A percentile compares a stretch with the other conserved stretches of the same genome.
Evolutionary conservation across 2,888 invertebrate genomes (phyloP).

Genomic region (Argynnis bischoffii): DNA sequence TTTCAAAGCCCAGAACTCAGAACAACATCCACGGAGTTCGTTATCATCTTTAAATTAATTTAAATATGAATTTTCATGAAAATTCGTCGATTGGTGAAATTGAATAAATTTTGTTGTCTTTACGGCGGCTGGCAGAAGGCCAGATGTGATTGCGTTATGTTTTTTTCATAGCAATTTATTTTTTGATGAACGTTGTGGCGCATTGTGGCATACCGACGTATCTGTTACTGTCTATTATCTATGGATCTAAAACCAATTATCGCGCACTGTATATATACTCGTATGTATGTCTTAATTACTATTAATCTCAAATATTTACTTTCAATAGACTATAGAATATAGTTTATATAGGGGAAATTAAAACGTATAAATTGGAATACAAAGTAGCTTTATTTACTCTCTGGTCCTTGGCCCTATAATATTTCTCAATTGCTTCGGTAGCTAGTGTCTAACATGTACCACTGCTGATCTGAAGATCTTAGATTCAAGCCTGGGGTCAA

Average conservation of each 20-base stretch:
- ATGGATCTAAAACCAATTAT: background rate
- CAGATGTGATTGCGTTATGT: constrained; percentile 51
- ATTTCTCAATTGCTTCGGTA: too few relatives aligned
- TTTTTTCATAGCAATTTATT: constrained; percentile 21
- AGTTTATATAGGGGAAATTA: too few relatives aligned
- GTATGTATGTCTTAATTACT: too few relatives aligned
- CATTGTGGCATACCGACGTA: background rate
- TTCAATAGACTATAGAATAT: too few relatives aligned
- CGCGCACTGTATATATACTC: background rate
- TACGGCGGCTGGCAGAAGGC: constrained; percentile 63
- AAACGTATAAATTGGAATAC: too few relatives aligned
- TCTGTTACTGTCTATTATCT: background rate
- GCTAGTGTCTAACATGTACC: too few relatives aligned
- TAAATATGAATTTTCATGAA: constrained; percentile 50
- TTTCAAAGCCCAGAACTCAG: constrained; percentile 53
- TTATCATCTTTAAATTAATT: constrained; percentile 67
- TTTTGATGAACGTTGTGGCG: background rate
- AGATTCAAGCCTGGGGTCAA: too few relatives aligned
- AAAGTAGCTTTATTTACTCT: too few relatives aligned
- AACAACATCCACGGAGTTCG: constrained; percentile 60
- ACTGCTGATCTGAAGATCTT: too few relatives aligned
- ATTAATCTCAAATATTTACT: too few relatives aligned
- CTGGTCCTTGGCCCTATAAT: too few relatives aligned
- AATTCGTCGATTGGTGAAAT: constrained; percentile 68
- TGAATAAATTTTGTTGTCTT: constrained; percentile 61